A percentile compares a stretch with the other conserved stretches of the same genome.
Evolutionary conservation across 2,113 vertebrate genomes (phyloP).

Genomic region (Sylvia atricapilla): DNA sequence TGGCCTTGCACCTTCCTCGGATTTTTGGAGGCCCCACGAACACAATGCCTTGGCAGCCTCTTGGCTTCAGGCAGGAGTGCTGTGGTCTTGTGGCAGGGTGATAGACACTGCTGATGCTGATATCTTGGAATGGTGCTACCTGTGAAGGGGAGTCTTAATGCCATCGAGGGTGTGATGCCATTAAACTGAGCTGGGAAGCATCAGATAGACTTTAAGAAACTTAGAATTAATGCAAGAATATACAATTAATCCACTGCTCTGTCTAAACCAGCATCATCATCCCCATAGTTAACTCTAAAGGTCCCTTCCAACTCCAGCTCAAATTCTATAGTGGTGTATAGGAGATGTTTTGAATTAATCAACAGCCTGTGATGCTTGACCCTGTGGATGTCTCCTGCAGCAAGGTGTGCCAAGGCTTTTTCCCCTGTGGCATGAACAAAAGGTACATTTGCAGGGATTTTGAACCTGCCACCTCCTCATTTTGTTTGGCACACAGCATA

Average conservation of each 20-base stretch:
- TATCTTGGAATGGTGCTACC: background rate
- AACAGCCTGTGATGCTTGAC: background rate
- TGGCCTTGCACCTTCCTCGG: background rate
- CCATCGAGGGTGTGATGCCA: fast-evolving
- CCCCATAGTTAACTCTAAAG: background rate
- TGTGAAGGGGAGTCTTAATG: background rate
- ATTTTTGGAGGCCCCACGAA: background rate
- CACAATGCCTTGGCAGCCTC: fast-evolving
- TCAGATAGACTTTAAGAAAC: background rate
- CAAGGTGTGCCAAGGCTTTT: background rate
- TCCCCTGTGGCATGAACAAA: fast-evolving
- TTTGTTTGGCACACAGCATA: background rate
- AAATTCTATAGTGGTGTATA: background rate
- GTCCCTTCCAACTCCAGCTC: background rate
- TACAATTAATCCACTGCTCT: background rate
- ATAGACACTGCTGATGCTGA: background rate
- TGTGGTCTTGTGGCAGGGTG: background rate
- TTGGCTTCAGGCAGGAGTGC: background rate
- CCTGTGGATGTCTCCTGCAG: background rate
- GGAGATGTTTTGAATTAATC: background rate
- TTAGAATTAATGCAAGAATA: background rate
- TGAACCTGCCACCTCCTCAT: background rate
- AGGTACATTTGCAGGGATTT: background rate
- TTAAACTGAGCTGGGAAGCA: background rate
- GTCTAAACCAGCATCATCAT: background rate